Conservation (phyloP, 1,140 invertebrate species). For the Harlomillsia oculata region DNA sequence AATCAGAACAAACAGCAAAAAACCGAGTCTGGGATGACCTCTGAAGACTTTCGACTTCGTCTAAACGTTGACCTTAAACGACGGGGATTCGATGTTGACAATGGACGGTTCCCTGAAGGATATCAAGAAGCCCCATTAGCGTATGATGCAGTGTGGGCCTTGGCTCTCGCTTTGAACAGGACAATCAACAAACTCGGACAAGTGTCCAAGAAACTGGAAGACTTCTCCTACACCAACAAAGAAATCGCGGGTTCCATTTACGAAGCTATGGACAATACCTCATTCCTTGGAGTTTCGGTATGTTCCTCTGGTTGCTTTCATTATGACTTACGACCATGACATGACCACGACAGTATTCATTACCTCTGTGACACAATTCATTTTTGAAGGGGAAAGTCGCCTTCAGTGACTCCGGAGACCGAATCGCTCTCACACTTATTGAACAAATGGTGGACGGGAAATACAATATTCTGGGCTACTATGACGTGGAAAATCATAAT, state of each 20-base stretch:
- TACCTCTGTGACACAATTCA: too few species aligned
- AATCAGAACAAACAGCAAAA: constrained; percentile 81
- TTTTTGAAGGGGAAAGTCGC: constrained; percentile 7
- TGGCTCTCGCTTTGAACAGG: constrained; percentile 93
- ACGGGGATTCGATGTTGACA: constrained; percentile 69
- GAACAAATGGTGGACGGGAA: constrained; percentile 93
- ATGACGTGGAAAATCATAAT: constrained; percentile 89
- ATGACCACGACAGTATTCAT: too few species aligned
- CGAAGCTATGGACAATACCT: constrained; percentile 91
- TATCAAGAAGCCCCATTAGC: constrained; percentile 97
- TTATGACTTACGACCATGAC: too few species aligned
- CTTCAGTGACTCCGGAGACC: constrained; percentile 74
- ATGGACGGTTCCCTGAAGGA: constrained; percentile 76
- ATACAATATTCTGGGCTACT: constrained; percentile 87
- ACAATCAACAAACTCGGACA: constrained; percentile 76
- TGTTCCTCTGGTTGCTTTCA: too few species aligned
- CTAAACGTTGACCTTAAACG: constrained; percentile 67
- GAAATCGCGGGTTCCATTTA: constrained; percentile 92
- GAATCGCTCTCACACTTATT: constrained; percentile 96
- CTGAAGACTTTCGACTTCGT: constrained; percentile 49
- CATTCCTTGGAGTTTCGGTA: constrained; percentile 95
- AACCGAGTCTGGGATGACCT: constrained; percentile 79
- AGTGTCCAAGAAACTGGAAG: constrained; percentile 71
- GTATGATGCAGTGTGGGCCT: constrained; percentile 98
- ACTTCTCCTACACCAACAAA: constrained; percentile 95